Evolutionary conservation across 2,113 vertebrate species (phyloP), one percentile per base, ranked within the genome.

Genomic region (Gymnogyps californianus): DNA sequence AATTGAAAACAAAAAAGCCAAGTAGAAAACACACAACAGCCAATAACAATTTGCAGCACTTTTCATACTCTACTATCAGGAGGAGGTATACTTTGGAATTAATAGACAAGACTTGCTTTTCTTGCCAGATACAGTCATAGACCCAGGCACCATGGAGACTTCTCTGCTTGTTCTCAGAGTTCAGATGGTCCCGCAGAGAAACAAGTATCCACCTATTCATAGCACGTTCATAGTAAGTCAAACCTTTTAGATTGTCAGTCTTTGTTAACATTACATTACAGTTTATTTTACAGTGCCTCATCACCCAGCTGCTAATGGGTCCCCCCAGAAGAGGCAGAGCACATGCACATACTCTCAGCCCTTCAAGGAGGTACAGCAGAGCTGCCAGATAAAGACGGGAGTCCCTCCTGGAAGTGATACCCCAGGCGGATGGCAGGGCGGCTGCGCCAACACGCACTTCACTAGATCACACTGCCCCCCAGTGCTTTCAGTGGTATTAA

Each of bases 401-500:
- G 28, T 66, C 20, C 42, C 31, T 76, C 9, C 57, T 72, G 61
- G 46, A 62, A 57, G 26, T 13, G 8, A 24, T 29, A 83, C 11
- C 38, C 29, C 7, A 16, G n/a, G 38, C 2, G 0, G 72, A 85
- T 40, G 47, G n/a, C 21, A 71, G 64, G 38, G 16, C 3, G 0
- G 7, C 15, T 42, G 16, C 2, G 2, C 19, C 72, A 26, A 2
- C 0, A 0, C 15, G 15, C 15, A 13, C 88, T 81, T 87, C 76
- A 57, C 89, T 94, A 69, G 51, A 89, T 91, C 61, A 89, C 66
- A 79, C 69, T 95, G 64, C 72, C 89, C 65, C 22, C 92, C 88
- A 79, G 92, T 93, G 93, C 70, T 91, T 57, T 29, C 87, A 72
- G 25, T 21, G 16, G 9, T 32, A 36, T 64, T 67, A 31, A 95